These are phyloP conservation scores for Ceratothoa steindachneri DNA, from an alignment of 2,888 invertebrate genomes.

Conservation along the genomic window DNA sequence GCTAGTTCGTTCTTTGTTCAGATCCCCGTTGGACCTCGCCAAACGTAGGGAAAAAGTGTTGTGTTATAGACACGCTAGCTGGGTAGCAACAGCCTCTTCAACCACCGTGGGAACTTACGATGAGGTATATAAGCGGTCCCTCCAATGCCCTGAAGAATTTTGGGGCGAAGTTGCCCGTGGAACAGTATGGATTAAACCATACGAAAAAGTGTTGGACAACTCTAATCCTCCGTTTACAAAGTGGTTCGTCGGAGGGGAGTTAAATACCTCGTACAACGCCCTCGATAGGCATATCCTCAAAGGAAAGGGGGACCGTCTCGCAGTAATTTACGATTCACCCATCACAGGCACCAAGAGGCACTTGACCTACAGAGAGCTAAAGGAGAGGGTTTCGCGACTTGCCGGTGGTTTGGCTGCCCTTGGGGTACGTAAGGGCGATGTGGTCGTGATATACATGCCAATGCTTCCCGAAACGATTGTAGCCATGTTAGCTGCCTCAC, in stretches of 20 bases:
- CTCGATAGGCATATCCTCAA: conserved; percentile 80
- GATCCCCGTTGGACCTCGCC: no score
- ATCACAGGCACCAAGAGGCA: conserved; percentile 70
- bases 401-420: conserved; percentile 73
- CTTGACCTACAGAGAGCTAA: conserved; percentile 75
- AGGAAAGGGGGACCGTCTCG: conserved; percentile 72
- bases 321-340: conserved; percentile 86
- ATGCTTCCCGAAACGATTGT: conserved; percentile 84
- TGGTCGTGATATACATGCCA: conserved; percentile 91
- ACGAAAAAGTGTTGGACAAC: conserved; percentile 78
- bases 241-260: conserved; percentile 74
- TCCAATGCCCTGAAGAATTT: conserved; percentile 75
- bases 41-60: no score
- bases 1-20: no score
- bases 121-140: conserved; percentile 55
- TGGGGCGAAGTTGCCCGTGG: conserved; percentile 75
- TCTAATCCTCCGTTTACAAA: conserved; percentile 57
- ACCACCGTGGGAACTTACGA: no score
- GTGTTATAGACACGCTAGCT: no score
- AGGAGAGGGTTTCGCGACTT: conserved; percentile 66
- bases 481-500: conserved; percentile 79
- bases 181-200: conserved; percentile 77
- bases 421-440: conserved; percentile 76
- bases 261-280: conserved; percentile 90
- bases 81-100: no score